Evolutionary conservation across 2,113 vertebrate species (phyloP).

Genomic region (Vulpes ferrilata): DNA sequence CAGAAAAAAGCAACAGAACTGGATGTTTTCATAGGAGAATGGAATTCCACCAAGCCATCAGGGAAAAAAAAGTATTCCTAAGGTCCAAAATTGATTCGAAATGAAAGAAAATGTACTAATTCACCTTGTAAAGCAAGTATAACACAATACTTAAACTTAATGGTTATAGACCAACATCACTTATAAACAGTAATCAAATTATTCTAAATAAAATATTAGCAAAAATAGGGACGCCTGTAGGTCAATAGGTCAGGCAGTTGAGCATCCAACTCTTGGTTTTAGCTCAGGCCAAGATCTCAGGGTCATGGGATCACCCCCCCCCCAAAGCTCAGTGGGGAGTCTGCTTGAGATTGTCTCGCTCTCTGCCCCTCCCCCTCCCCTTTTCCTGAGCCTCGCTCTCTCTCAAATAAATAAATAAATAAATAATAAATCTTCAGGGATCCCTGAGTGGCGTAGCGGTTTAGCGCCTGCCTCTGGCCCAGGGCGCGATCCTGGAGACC

Average conservation of each 20-base stretch:
- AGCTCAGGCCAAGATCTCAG: neutral
- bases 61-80: neutral
- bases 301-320: neutral
- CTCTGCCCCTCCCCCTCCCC: neutral
- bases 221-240: neutral
- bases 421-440: too few relatives aligned
- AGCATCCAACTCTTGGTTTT: neutral
- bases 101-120: neutral
- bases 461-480: too few relatives aligned
- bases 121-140: constrained; percentile 1
- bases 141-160: neutral
- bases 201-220: neutral
- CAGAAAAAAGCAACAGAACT: neutral
- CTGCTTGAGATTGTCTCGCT: neutral
- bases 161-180: neutral
- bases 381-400: neutral
- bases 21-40: neutral
- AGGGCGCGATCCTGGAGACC: too few relatives aligned
- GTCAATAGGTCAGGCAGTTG: neutral
- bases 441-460: too few relatives aligned
- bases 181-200: neutral
- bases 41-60: neutral
- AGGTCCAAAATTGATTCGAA: neutral
- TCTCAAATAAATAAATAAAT: neutral
- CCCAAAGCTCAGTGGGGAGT: neutral